Conservation (phyloP, 2,888 invertebrate genomes). For the Carterocephalus palaemon region DNA sequence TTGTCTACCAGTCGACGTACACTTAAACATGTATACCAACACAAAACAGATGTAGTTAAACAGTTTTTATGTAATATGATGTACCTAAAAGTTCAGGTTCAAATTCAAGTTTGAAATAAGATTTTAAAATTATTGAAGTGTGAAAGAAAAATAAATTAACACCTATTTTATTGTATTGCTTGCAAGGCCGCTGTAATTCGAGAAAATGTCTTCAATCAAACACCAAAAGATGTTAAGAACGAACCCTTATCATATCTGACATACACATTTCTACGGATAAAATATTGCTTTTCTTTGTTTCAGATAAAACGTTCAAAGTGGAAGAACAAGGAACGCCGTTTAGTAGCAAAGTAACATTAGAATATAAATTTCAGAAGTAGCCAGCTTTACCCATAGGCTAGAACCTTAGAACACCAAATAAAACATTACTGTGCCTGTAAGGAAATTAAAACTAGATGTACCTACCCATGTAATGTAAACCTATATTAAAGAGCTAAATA, state of each 20-base stretch:
- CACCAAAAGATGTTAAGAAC: conserved; percentile 44
- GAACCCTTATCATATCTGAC: conserved; percentile 46
- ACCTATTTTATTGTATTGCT: too few relatives aligned
- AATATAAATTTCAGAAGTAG: conserved; percentile 8
- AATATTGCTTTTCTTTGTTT: conserved; percentile 28
- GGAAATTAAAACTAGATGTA: conserved; percentile 11
- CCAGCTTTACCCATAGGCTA: conserved; percentile 19
- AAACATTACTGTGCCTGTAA: conserved; percentile 33
- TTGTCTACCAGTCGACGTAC: too few relatives aligned
- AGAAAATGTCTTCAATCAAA: conserved; percentile 45
- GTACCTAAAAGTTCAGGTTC: too few relatives aligned
- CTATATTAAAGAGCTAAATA: too few relatives aligned
- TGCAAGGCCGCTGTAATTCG: too few relatives aligned
- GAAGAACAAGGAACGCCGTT: conserved; percentile 5
- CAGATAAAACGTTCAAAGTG: conserved; percentile 24
- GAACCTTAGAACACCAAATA: conserved; percentile 31
- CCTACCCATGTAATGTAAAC: too few relatives aligned
- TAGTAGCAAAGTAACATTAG: conserved; percentile 6
- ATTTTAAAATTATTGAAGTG: too few relatives aligned
- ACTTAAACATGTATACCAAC: too few relatives aligned
- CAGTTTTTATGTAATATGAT: too few relatives aligned
- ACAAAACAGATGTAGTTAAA: too few relatives aligned
- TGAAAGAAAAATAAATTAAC: too few relatives aligned
- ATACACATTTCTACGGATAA: conserved; percentile 8
- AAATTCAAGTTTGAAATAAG: too few relatives aligned